Base-by-base conservation (phyloP, 2,888 invertebrate genomes). In the Lycocerus yunnanus region DNA sequence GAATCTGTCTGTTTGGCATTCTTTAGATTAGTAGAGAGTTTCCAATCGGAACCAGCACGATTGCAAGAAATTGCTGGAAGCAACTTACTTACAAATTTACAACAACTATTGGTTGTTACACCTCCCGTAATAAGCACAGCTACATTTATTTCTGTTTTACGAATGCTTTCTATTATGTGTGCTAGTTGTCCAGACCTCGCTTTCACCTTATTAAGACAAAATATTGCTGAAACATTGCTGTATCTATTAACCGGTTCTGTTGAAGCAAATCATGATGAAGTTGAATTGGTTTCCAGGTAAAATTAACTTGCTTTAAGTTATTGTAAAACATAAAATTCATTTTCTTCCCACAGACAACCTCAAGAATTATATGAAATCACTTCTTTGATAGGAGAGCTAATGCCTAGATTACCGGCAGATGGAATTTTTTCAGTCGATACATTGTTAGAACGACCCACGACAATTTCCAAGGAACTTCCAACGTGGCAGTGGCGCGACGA, bases 401-500 rank as follows among this genome's bases (percentile, higher is more conserved):
- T 99, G 95, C 99, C 99, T 59, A 94, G 96, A 61, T 89, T 99
- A 81, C 99, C 99, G 1, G 92, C 93, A 0, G 97, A 98, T 87
- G 98, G 98, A 10, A 95, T 99, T 82, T 99, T 99, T 89, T 91
- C 95, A 67, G 97, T 99, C 74, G 98, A 99, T 88, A 90, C 93
- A 66, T 90, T 97, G 82, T 90, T 98, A 75, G 94, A 95, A 86
- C 90, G 94, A 58, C 93, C 94, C 59, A 92, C 91, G 84, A 88
- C 89, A 58, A 89, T 91, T 20, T 90, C 92, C 8, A 87, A 92
- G 83, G 94, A 95, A 85, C 92, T 93, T 73, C 95, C 97, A 3
- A 92, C 94, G 80, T 99, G 99, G 99, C 97, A 98, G 87, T 99
- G 98, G 98, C 91, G 96, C 70, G 98, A 98, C 86, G 98, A 98